Evolutionary conservation across 1,140 invertebrate genomes (phyloP), one percentile per base, ranked within the genome.

Genomic region (Temnothorax nylanderi): DNA sequence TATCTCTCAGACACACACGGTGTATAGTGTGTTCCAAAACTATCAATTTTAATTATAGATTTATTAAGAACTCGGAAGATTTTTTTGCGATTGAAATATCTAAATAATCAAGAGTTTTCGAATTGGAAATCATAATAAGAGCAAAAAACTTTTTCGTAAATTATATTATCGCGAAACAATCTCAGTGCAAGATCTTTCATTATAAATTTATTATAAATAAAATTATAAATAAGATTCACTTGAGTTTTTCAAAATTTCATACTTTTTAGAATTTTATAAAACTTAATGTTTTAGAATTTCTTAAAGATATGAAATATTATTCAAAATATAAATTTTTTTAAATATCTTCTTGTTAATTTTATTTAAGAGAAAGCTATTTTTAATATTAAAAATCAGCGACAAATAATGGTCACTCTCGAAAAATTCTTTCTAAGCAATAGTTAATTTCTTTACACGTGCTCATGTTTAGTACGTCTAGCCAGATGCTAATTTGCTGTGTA

Each of bases 401-500:
- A n/a, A 3, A 16, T 74, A 56, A 58, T 26, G 18, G 11, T 13
- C 0, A 44, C 7, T 18, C 10, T 77, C 5, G 7, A 77, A 64
- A 64, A 64, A 26, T 47, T 58, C 2, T 58, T 16, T 32, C 6
- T 32, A 44, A 32, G 11, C 7, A 41, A 0, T 11, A 64, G 41
- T 64, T 32, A 18, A 77, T 44, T 77, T 32, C 10, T 77, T 77
- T 62, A n/a, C 21, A 51, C 13, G 32, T 51, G 11, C 8, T 47
- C 34, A 54, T 54, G 13, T 13, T 81, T 44, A 32, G 58, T 5
- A 1, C 18, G 13, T 58, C 26, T 80, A 41, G 16, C 26, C 41
- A 58, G 44, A 80, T 56, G 77, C 34, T 60, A 76, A 62, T 76
- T 62, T 58, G 6, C 26, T 41, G 21, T 44, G 41, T 44, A 82